Base-by-base conservation (phyloP, 2,113 vertebrate genomes). In the Dipodomys spectabilis region DNA sequence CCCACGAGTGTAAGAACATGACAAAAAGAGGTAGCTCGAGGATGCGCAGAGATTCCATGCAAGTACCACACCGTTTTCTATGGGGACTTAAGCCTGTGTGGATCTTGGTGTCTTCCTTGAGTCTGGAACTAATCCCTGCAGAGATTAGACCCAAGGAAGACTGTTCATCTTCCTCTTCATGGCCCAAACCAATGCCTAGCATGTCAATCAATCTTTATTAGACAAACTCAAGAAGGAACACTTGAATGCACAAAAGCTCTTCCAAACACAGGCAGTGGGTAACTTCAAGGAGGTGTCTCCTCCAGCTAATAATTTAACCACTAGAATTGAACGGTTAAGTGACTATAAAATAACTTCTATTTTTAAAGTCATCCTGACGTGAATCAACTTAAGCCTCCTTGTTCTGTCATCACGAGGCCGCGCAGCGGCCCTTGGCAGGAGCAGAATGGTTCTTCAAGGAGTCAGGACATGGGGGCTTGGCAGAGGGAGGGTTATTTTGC, bases 351-450 rank as follows among this genome's bases (percentile, higher is more conserved):
- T 77, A 30, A 84, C 78, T 95, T 82, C 86, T 92, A 86, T 91
- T 94, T 95, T 94, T 83, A 89, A 95, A 95, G 65, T n/a, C 85
- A 75, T 20, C 75, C 88, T 22, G 39, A 45, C 68, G 71, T 67
- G 87, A 80, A 88, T 93, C 79, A 75, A 80, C 88, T 67, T 30
- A 78, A 80, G 83, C 86, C 88, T 94, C 91, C 94, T 86, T 57
- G 86, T 39, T 45, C 60, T 8, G 39, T 44, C 15, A 82, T 90
- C 64, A 39, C 0, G 39, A 65, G 15, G 12, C 67, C 73, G 22
- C 44, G 10, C 9, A 30, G 90, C 23, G 1, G 81, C 82, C 13
- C 80, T 78, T 11, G 35, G 80, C 44, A 49, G 78, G 67, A 53
- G 79, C 92, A 83, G 78, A 74, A 44, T 5, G 0, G 1, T n/a